These are phyloP conservation scores for Caenorhabditis brenneri DNA, from an alignment of 1,140 invertebrate species.

Conservation along the genomic window DNA sequence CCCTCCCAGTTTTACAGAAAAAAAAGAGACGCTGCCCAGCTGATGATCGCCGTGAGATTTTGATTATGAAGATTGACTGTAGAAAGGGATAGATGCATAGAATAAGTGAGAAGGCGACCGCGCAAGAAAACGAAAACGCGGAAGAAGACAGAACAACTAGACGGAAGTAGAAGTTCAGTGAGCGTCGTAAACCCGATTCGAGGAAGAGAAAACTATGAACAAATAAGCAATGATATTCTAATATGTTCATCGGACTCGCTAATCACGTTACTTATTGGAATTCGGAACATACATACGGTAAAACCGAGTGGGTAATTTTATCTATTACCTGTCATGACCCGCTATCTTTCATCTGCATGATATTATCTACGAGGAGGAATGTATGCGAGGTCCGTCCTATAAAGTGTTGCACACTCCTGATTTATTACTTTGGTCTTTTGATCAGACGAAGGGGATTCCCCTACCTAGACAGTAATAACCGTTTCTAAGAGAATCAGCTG, in stretches of 20 bases:
- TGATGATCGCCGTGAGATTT: slow-evolving; percentile 35
- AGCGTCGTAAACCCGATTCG: background rate
- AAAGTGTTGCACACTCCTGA: background rate
- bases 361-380: slow-evolving; percentile 11
- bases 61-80: background rate
- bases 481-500: background rate
- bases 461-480: background rate
- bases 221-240: background rate
- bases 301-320: background rate
- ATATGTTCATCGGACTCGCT: background rate
- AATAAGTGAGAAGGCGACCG: background rate
- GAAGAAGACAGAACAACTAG: slow-evolving; percentile 11
- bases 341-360: background rate
- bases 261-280: background rate
- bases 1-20: slow-evolving; percentile 1
- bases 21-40: background rate
- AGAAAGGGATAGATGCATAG: background rate
- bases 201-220: background rate
- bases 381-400: background rate
- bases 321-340: background rate
- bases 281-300: no score
- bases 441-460: background rate
- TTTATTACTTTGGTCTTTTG: slow-evolving; percentile 35
- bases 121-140: background rate
- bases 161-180: background rate